Evolutionary conservation across 2,113 vertebrate genomes (phyloP), one percentile per base, ranked within the genome.

Genomic region (Rhinichthys klamathensis): DNA sequence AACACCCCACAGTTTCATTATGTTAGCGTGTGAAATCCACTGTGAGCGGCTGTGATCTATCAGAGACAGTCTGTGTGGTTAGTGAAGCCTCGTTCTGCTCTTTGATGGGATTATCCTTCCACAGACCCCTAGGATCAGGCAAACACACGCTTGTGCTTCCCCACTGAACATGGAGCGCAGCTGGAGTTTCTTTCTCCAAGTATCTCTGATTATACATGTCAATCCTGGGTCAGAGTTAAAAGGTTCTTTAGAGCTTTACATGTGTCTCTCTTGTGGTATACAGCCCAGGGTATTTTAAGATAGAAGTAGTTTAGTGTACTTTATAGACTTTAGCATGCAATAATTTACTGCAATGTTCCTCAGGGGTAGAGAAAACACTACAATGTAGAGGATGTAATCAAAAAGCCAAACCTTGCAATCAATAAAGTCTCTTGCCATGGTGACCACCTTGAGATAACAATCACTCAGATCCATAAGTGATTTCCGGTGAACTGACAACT

Each of bases 331-430:
- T 89, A 91, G 91, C 93, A 91, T 89, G 90, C 91, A 92, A 88
- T 93, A 92, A 93, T 95, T 94, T 94, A 89, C 91, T 90, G 35
- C 13, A 88, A 92, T 89, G 90, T 88, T 90, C 88, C 90, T 90
- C 84, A 70, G n/a, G 77, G 69, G 72, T 82, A 67, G 58, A 81
- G 74, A 81, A 91, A 92, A 93, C 91, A 90, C 85, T 88, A 87
- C 83, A 89, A 87, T 87, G 84, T 84, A 84, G 70, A 86, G 86
- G 92, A 91, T 86, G 84, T 87, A 89, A 93, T 93, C 86, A 27
- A 92, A 80, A 93, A 91, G 88, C 91, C 90, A 73, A 93, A 93
- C 93, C 93, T 95, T 92, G 90, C 89, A 92, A 92, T 82, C 87
- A 92, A 86, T 88, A n/a, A 92, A 94, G 94, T 92, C 84, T 90